These are phyloP conservation scores for Melieria picta DNA, from an alignment of 2,888 invertebrate species.

Conservation along the genomic window DNA sequence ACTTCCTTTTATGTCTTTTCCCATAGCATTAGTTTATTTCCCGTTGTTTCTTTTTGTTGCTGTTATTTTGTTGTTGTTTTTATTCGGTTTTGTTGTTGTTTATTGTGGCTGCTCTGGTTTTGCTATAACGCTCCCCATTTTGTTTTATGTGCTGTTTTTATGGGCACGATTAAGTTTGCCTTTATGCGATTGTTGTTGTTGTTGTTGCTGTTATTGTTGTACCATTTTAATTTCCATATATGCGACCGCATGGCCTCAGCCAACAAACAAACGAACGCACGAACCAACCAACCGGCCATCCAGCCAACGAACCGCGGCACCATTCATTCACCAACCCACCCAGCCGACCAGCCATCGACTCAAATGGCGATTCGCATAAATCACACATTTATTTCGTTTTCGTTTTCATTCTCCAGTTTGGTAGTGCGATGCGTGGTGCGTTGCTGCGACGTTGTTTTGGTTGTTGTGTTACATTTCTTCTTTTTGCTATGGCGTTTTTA, in stretches of 20 bases:
- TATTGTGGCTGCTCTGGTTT: neutral
- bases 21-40: too few species aligned
- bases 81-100: neutral
- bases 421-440: neutral
- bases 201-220: neutral
- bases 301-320: constrained; percentile 23
- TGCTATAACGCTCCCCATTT: neutral
- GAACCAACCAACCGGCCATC: neutral
- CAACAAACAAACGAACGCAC: neutral
- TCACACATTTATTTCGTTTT: constrained; percentile 23
- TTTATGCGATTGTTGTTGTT: constrained; percentile 15
- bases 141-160: neutral
- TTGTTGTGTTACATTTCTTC: neutral
- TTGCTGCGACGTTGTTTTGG: too few species aligned
- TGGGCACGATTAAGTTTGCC: neutral
- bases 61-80: neutral
- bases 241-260: neutral
- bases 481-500: constrained; percentile 8
- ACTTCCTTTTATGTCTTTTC: too few species aligned
- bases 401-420: constrained; percentile 22
- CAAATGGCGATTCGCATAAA: constrained; percentile 29
- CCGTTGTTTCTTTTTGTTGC: neutral
- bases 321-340: constrained; percentile 13
- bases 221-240: constrained; percentile 24
- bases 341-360: constrained; percentile 21